Evolutionary conservation across 2,113 vertebrate species (phyloP).

Genomic region (Sterrhoptilus dennistouni): DNA sequence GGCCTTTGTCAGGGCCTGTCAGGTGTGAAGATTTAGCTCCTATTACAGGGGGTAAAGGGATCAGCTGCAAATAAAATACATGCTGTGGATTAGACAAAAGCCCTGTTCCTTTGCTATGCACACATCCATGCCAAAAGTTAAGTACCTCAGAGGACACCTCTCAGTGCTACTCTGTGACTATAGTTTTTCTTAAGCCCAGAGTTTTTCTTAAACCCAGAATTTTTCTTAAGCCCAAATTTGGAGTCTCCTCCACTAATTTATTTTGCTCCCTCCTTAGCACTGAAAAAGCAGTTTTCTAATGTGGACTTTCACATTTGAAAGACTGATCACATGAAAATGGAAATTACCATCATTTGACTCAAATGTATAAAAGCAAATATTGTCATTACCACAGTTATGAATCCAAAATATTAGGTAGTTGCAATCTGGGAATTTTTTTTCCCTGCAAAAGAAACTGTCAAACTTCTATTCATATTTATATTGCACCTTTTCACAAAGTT

Average conservation of each 20-base stretch:
- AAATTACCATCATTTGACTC: neutral
- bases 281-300: neutral
- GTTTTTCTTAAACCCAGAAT: too few relatives aligned
- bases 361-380: neutral
- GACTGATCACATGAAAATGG: neutral
- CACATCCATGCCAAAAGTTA: conserved; percentile 27
- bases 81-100: conserved; percentile 44
- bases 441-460: neutral
- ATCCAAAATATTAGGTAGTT: neutral
- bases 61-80: conserved; percentile 54
- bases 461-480: neutral
- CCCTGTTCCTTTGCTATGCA: neutral
- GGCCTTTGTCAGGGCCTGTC: neutral
- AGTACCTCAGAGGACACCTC: neutral
- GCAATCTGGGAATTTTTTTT: neutral
- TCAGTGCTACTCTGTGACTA: neutral
- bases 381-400: neutral
- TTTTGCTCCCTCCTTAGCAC: neutral
- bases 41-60: conserved; percentile 49
- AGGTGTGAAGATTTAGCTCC: conserved; percentile 65
- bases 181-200: too few relatives aligned
- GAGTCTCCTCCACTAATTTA: neutral
- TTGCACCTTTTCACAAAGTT: neutral
- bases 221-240: neutral
- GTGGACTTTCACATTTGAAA: neutral